Evolutionary conservation across 1,140 invertebrate genomes (phyloP).

Genomic region (Zaprionus davidi): DNA sequence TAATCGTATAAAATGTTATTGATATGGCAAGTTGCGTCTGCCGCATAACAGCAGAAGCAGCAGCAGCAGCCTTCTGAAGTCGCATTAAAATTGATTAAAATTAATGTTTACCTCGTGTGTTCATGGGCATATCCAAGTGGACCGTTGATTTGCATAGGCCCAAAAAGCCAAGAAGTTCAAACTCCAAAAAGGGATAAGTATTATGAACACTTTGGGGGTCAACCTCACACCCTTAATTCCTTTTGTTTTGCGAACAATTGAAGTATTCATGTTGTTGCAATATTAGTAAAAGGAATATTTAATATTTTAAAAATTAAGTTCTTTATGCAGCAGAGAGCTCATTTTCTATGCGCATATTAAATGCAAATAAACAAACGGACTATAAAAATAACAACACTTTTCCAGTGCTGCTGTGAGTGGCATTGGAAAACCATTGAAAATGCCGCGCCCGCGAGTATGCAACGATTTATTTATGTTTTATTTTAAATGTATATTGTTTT

Average conservation of each 20-base stretch:
- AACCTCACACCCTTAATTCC: background rate
- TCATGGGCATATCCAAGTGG: background rate
- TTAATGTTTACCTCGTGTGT: conserved; percentile 30
- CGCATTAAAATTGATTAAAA: conserved; percentile 74
- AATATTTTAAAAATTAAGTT: background rate
- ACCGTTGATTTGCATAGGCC: conserved; percentile 11
- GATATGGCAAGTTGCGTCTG: conserved; percentile 61
- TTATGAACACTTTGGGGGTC: background rate
- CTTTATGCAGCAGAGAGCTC: background rate
- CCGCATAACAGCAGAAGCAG: background rate
- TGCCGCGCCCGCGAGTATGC: conserved; percentile 42
- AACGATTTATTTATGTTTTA: conserved; percentile 57
- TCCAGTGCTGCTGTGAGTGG: conserved; percentile 16
- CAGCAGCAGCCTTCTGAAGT: conserved; percentile 8
- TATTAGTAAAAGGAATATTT: background rate
- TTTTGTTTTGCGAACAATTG: background rate
- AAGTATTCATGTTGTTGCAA: background rate
- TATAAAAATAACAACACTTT: conserved; percentile 39
- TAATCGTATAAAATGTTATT: conserved; percentile 81
- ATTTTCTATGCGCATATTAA: conserved; percentile 23
- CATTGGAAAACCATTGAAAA: conserved; percentile 64
- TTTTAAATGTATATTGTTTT: conserved; percentile 16
- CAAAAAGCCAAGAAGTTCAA: conserved; percentile 14
- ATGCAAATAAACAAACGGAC: conserved; percentile 18
- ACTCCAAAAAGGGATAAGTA: background rate